Base-by-base conservation (phyloP, 2,888 invertebrate genomes). In the Athetis lepigone region DNA sequence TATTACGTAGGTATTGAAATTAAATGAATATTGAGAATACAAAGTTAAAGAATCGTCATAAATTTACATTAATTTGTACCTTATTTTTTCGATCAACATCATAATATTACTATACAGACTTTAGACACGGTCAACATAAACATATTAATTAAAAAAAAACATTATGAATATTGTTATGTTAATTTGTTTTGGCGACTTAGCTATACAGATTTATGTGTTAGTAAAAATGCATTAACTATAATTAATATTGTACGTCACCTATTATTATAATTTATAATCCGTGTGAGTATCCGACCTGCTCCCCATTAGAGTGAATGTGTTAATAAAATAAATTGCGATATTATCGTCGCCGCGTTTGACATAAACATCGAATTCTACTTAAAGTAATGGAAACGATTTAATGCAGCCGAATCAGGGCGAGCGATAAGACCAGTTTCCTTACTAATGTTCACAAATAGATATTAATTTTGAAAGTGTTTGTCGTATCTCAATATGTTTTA, bases 311-410 rank as follows among this genome's bases (percentile, higher is more conserved):
- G 84, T 82, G 84, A 88, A 90, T 88, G 90, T 91, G 89, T 89
- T 91, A 91, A 90, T 91, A 90, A 90, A 91, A 92, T 93, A 92
- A 92, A 93, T 93, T 87, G 92, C 88, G 90, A 90, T 92, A 90
- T 91, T 93, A 94, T 94, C 94, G 90, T 82, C 81, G 83, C 83
- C 87, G 88, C 86, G 89, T 91, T 92, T 92, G 92, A 93, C 94
- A 90, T 86, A 91, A 92, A 94, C 94, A 94, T 92, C 90, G 92
- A 92, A 94, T 91, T 91, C 93, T 94, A 94, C 94, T 94, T 92
- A 90, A 92, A 91, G 90, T 93, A 93, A 93, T 93, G 93, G 92
- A 93, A 92, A 90, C 90, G 89, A 91, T 93, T 92, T 91, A 92
- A 90, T 91, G 88, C 88, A 86, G 85, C 83, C 84, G 87, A 91